Conservation (phyloP, 2,113 vertebrate species). For the Dipodomys stephensi region DNA sequence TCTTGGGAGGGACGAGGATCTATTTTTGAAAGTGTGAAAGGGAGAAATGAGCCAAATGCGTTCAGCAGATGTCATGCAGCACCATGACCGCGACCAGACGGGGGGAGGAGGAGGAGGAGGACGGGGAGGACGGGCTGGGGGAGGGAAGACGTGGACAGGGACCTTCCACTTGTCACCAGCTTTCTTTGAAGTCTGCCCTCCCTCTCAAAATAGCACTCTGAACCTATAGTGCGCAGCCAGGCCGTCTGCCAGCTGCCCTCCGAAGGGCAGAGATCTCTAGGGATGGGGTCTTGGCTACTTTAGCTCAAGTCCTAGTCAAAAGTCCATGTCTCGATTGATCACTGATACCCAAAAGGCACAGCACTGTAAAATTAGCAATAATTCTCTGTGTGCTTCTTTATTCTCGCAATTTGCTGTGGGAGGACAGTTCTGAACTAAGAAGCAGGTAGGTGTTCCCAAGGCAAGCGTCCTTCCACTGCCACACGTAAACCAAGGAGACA, state of each 20-base stretch:
- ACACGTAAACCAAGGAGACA: neutral
- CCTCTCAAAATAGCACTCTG: neutral
- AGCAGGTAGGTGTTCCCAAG: neutral
- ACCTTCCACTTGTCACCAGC: neutral
- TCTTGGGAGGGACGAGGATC: constrained; percentile 80
- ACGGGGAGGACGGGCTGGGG: neutral
- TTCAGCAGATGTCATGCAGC: constrained; percentile 70
- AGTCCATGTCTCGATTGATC: neutral
- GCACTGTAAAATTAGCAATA: neutral
- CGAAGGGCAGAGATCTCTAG: neutral
- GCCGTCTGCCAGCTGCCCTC: neutral
- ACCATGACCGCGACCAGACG: constrained; percentile 66
- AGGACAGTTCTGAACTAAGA: constrained; percentile 6
- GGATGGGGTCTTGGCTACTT: neutral
- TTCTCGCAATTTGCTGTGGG: neutral
- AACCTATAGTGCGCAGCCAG: neutral
- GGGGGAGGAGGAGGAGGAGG: neutral
- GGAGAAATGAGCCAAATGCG: constrained; percentile 80
- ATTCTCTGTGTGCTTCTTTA: neutral
- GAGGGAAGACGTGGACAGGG: neutral
- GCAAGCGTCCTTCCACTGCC: neutral
- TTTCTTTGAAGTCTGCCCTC: constrained; percentile 38
- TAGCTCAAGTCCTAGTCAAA: neutral
- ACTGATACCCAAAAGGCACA: neutral
- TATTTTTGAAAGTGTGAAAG: constrained; percentile 85